Conservation (phyloP, 1,140 invertebrate genomes). For the Colletes latitarsis region DNA sequence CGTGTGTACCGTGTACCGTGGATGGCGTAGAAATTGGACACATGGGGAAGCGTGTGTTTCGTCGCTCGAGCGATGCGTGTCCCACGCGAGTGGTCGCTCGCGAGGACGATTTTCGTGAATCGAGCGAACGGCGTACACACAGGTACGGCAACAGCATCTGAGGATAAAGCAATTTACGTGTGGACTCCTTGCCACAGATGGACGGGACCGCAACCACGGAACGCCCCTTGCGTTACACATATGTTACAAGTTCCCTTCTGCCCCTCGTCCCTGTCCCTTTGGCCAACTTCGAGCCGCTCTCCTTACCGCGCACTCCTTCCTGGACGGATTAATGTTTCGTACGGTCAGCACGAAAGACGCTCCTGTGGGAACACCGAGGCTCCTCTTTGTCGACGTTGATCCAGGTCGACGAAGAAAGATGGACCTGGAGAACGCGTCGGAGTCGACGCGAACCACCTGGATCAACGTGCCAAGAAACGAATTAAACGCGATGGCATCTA, state of each 20-base stretch:
- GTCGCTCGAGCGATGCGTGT: not conserved
- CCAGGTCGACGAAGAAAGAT: slow-evolving; percentile 29
- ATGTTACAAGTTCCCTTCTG: slow-evolving; percentile 59
- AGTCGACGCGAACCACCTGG: not conserved
- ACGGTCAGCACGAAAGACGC: slow-evolving; percentile 63
- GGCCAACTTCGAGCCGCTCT: slow-evolving; percentile 22
- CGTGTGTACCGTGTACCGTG: not conserved
- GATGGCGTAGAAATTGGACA: not conserved
- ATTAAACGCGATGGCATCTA: too few relatives aligned
- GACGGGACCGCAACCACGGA: slow-evolving; percentile 67
- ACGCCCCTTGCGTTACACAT: slow-evolving; percentile 73
- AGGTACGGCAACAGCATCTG: slow-evolving; percentile 57
- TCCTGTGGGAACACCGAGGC: slow-evolving; percentile 63
- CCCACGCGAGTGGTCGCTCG: not conserved
- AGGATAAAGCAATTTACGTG: slow-evolving; percentile 67
- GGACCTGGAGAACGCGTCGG: slow-evolving; percentile 1
- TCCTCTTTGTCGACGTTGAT: slow-evolving; percentile 39
- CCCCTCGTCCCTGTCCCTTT: slow-evolving; percentile 54
- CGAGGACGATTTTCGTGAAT: slow-evolving; percentile 43
- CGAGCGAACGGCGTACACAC: slow-evolving; percentile 17
- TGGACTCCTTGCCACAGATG: slow-evolving; percentile 63
- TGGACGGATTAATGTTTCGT: slow-evolving; percentile 61
- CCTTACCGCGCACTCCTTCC: slow-evolving; percentile 33
- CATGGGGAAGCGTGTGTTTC: not conserved
- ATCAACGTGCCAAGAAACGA: too few relatives aligned